Evolutionary conservation across 2,888 invertebrate species (phyloP), one percentile per base, ranked within the genome.

Genomic region (Rhaphigaster nebulosa): DNA sequence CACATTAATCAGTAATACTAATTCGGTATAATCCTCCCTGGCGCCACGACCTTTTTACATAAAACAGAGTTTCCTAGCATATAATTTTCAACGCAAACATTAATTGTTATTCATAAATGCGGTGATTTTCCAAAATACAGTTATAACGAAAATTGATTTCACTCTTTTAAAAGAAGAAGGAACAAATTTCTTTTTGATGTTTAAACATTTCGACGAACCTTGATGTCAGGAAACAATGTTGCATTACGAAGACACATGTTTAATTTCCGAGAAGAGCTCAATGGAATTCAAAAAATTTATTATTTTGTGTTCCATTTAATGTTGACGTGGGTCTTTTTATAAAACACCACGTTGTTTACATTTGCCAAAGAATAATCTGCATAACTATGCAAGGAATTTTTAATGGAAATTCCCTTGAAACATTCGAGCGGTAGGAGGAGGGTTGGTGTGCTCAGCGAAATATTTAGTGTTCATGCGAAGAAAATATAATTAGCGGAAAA

Each of bases 321-420:
- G 12, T 50, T 45, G 84, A 84, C 84, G 84, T n/a, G 0, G 84
- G 84, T 84, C 20, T 5, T 26, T 84, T 45, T 84, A 50, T n/a
- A 13, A n/a, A 84, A 84, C n/a, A 38, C 23, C 38, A 0, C 4
- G 15, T 18, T 84, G 84, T 84, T 84, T 45, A 84, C 45, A 45
- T 84, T 84, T 84, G 41, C 15, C 41, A 50, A 84, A 45, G 84
- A 84, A n/a, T n/a, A 45, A 84, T 84, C 84, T 84, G 84, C 84
- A 84, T 84, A 84, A 84, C 84, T 84, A 84, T 84, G 84, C n/a
- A 8, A 45, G n/a, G 84, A 84, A 84, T 84, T 84, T 84, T 84
- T n/a, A 45, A 84, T 84, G 45, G 13, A 50, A 84, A 84, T 41
- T 45, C 84, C 50, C 13, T 15, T 50, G 84, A 76, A 65, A 76